phyloP scores from a whole-genome alignment of 2,113 vertebrate species.

The Peucedramus taeniatus region DNA sequence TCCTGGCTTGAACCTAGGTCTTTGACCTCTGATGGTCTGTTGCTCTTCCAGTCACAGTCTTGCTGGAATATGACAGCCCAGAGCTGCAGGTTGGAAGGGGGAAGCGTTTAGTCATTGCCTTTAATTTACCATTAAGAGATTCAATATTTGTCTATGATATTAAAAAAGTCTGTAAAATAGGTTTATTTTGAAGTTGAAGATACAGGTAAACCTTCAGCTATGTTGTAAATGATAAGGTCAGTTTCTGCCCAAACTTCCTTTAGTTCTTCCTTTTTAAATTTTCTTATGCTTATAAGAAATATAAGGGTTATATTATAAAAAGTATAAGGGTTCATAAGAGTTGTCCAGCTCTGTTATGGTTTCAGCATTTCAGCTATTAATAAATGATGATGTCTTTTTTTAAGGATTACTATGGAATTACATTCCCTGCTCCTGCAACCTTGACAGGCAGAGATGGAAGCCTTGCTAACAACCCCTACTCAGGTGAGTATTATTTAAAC shows the following conservation, averaged over 20 bases:
- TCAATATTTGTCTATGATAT: not conserved
- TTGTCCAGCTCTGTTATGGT: not conserved
- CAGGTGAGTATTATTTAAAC: slow-evolving; percentile 75
- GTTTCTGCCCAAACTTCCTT: not conserved
- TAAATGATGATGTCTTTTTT: not conserved
- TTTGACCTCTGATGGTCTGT: not conserved
- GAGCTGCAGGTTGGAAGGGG: not conserved
- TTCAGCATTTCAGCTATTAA: not conserved
- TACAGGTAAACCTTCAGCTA: not conserved
- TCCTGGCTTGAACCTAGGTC: not conserved
- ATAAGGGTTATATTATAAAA: not conserved
- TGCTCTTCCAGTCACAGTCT: not conserved
- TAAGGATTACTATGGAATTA: slow-evolving; percentile 98
- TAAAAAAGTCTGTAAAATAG: not conserved
- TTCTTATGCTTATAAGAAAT: not conserved
- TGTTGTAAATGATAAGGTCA: not conserved
- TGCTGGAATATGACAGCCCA: not conserved
- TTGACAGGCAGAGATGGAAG: slow-evolving; percentile 90
- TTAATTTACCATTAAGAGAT: not conserved
- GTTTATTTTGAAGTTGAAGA: not conserved
- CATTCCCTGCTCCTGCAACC: slow-evolving; percentile 89
- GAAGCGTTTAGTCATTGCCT: not conserved
- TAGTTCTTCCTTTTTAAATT: not conserved
- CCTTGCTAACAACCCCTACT: slow-evolving; percentile 91
- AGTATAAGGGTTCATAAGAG: not conserved